Evolutionary conservation across 2,797 vertebrate genomes (phyloP), one percentile per base, ranked within the genome.

Genomic region (Hirundo rustica): DNA sequence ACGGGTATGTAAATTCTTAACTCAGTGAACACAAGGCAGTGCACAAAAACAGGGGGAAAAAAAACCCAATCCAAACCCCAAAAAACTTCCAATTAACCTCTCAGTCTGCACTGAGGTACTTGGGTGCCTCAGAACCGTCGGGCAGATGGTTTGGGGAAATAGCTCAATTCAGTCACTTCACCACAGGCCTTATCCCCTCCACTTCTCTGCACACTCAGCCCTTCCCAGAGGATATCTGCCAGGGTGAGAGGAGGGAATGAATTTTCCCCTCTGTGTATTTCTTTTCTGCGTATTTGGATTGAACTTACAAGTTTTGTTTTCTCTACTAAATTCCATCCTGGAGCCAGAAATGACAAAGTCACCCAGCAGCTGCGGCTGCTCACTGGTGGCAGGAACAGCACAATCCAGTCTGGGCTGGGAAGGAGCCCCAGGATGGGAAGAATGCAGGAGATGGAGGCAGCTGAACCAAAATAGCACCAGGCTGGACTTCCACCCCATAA

Each of bases 61-160:
- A 11, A 42, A 5, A 0, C 6, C 38, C 19, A n/a, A n/a, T 5
- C 5, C 72, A 23, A 23, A 4, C 1, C 19, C 10, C 29, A 4
- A 9, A 70, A 36, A 54, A 34, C 54, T 16, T 6, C 32, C 51
- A 22, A 6, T 32, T 6, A 25, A 2, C 22, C 19, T 81, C 20
- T 75, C 30, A 29, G 22, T 44, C 55, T 30, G 20, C 45, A 13
- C 13, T 20, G 3, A 7, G 12, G 29, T 67, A 14, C 45, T 6
- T 50, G 5, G 5, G 38, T 26, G 23, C 65, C 45, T 86, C n/a
- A 50, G 53, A 53, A 64, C 2, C 8, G 20, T 21, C 19, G 21
- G 27, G 20, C 40, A 67, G 73, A 79, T 8, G 68, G 3, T 20
- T 5, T 54, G 60, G 44, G 36, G 58, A 73, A 47, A 47, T 5